Evolutionary conservation across 2,888 invertebrate genomes (phyloP).

Genomic region (Gibbula magus): DNA sequence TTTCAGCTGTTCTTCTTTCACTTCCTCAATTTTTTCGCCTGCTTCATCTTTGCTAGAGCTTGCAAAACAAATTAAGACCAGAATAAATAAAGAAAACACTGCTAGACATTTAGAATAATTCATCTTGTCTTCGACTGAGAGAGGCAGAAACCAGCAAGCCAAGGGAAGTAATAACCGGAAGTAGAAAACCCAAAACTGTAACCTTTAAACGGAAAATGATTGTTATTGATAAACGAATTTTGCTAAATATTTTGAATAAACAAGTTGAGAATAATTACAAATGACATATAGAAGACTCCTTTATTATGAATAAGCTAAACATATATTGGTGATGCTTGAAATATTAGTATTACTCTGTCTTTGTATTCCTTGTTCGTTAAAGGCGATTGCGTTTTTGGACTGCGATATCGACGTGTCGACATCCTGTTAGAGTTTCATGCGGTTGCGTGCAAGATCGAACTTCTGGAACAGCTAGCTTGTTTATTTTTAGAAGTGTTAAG

Average conservation of each 20-base stretch:
- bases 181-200: background rate
- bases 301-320: too few species aligned
- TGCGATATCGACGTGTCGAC: background rate
- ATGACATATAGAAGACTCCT: too few species aligned
- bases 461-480: too few species aligned
- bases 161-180: conserved; percentile 10
- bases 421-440: conserved; percentile 19
- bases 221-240: too few species aligned
- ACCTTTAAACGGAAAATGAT: background rate
- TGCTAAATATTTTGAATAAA: too few species aligned
- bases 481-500: too few species aligned
- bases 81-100: background rate
- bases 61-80: background rate
- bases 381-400: background rate
- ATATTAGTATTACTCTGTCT: too few species aligned
- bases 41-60: background rate
- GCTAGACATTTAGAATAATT: background rate
- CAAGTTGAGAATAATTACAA: too few species aligned
- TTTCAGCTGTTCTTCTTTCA: conserved; percentile 61
- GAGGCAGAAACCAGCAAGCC: too few species aligned
- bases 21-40: conserved; percentile 31
- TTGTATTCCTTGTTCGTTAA: background rate
- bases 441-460: background rate
- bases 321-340: too few species aligned
- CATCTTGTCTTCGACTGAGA: too few species aligned